Conservation (phyloP, 2,113 vertebrate species). For the Helogale parvula region DNA sequence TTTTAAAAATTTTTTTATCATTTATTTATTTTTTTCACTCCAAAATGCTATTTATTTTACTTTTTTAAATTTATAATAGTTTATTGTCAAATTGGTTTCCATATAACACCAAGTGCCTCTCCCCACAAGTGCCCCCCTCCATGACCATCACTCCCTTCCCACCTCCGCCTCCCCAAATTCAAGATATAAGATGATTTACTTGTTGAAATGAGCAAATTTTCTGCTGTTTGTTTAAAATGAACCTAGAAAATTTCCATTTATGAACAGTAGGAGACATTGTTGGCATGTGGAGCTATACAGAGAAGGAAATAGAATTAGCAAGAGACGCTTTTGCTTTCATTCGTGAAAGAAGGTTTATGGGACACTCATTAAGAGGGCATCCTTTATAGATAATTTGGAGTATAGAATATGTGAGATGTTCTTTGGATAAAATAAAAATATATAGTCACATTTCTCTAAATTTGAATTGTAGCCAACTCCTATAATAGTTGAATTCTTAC, state of each 20-base stretch:
- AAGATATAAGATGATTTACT: neutral
- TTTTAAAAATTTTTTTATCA: neutral
- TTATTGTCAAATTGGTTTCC: too few relatives aligned
- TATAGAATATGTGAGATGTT: neutral
- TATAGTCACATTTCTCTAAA: neutral
- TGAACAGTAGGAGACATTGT: neutral
- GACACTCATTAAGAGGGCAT: neutral
- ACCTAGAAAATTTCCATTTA: neutral
- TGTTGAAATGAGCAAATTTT: neutral
- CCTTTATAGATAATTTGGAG: neutral
- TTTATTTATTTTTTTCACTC: too few relatives aligned
- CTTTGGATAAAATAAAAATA: conserved; percentile 30
- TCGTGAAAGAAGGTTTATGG: neutral
- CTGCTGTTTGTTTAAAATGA: neutral
- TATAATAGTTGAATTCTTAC: neutral
- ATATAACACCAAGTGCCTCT: too few relatives aligned
- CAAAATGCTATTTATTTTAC: too few relatives aligned
- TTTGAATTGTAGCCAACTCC: neutral
- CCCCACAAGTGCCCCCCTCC: too few relatives aligned
- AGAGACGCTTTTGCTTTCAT: neutral
- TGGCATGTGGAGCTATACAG: neutral
- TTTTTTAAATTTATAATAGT: too few relatives aligned
- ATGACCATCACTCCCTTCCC: too few relatives aligned
- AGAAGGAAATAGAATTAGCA: neutral
- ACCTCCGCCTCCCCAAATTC: neutral